Percentiles rank a stretch among this genome's conserved stretches.
Evolutionary conservation across 2,113 vertebrate species (phyloP).

Genomic region (Todiramphus saurophagus): DNA sequence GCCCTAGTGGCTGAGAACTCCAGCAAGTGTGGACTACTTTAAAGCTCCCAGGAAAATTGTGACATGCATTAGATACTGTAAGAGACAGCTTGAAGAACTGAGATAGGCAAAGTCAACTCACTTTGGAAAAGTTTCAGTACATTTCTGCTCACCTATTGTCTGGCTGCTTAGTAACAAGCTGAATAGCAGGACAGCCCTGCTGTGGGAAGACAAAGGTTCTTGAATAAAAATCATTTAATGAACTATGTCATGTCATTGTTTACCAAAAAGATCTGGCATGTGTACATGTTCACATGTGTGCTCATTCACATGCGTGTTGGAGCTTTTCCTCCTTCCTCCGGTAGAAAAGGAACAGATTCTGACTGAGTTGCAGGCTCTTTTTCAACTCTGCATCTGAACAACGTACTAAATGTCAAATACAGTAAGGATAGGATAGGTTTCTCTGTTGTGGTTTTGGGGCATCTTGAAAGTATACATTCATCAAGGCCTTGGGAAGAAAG

Average conservation of each 20-base stretch:
- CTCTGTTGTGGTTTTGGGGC: background rate
- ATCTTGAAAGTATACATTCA: background rate
- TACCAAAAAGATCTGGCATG: background rate
- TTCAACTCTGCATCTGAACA: background rate
- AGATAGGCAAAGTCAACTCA: background rate
- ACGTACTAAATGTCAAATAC: background rate
- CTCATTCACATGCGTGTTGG: background rate
- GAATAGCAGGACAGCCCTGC: background rate
- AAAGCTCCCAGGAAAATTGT: background rate
- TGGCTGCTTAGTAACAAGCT: background rate
- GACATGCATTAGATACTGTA: background rate
- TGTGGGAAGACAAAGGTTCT: background rate
- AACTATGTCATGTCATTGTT: background rate
- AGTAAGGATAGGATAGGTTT: background rate
- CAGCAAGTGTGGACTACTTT: background rate
- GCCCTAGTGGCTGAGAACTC: background rate
- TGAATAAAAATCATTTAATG: background rate
- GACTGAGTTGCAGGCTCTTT: background rate
- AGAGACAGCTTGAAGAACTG: background rate
- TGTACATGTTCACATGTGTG: background rate
- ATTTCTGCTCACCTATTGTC: background rate
- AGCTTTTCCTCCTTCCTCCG: background rate
- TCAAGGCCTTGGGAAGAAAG: background rate
- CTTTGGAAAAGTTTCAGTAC: background rate
- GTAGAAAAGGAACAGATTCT: background rate